Conservation (phyloP, 2,113 vertebrate genomes). For the Cinclus cinclus region DNA sequence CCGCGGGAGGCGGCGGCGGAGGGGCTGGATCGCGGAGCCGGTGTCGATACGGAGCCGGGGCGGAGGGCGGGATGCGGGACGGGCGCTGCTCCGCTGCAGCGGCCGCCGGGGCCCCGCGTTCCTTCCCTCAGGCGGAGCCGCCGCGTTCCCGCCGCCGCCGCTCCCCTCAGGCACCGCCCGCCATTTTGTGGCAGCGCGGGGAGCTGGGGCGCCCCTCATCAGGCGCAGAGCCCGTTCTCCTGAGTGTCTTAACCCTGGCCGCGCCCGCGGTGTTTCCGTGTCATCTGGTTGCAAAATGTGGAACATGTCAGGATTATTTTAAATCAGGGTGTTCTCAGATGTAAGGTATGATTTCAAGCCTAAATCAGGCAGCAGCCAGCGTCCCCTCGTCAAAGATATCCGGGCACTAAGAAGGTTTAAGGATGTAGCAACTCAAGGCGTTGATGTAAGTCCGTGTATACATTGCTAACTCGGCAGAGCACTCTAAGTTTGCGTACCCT, state of each 20-base stretch:
- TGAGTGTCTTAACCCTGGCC: rapidly evolving
- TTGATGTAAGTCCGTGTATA: background rate
- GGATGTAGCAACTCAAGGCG: background rate
- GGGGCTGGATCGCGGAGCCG: background rate
- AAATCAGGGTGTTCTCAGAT: background rate
- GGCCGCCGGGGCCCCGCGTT: background rate
- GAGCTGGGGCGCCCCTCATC: rapidly evolving
- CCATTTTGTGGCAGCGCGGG: conserved; percentile 1
- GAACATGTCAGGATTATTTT: background rate
- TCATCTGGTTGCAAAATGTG: background rate
- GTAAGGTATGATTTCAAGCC: background rate
- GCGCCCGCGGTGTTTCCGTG: background rate
- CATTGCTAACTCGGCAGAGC: background rate
- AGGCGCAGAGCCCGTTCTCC: too few species aligned
- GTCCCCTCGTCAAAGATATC: background rate
- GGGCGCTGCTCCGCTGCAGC: rapidly evolving
- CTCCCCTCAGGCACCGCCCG: background rate
- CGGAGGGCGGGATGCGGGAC: too few species aligned
- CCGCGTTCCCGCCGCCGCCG: background rate
- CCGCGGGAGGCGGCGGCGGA: background rate
- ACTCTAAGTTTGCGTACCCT: background rate
- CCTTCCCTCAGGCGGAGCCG: background rate
- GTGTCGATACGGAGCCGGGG: too few species aligned
- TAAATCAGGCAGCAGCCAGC: background rate
- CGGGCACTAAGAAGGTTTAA: background rate